Percentiles rank a stretch among this genome's conserved stretches.
Evolutionary conservation across 1,140 invertebrate genomes (phyloP).

Genomic region (Papilio xuthus): DNA sequence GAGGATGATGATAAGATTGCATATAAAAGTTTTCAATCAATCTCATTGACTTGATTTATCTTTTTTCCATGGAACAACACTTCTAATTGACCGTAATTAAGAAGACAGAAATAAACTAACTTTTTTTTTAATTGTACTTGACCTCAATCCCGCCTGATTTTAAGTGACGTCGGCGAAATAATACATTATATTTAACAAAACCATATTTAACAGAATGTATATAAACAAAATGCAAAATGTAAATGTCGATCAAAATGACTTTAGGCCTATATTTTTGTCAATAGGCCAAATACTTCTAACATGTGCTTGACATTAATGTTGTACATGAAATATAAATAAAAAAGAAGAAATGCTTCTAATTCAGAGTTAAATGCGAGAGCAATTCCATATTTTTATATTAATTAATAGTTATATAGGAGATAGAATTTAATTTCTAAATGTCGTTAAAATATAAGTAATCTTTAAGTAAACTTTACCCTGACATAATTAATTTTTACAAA

Average conservation of each 20-base stretch:
- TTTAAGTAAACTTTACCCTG: background rate
- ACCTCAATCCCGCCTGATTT: too few species aligned
- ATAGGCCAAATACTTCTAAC: background rate
- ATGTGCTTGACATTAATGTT: background rate
- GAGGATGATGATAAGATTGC: too few species aligned
- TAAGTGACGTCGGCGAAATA: too few species aligned
- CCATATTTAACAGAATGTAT: too few species aligned
- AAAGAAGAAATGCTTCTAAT: background rate
- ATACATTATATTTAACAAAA: too few species aligned
- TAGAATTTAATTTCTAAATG: too few species aligned
- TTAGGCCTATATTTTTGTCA: background rate
- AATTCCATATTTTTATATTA: background rate
- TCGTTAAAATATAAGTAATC: background rate
- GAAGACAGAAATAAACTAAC: background rate
- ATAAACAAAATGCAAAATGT: background rate
- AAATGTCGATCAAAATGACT: background rate
- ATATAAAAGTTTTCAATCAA: background rate
- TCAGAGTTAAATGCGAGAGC: background rate
- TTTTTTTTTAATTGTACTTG: background rate
- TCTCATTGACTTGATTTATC: background rate
- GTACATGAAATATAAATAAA: background rate
- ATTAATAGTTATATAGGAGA: background rate
- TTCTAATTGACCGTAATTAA: constrained; percentile 12
- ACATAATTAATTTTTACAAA: background rate
- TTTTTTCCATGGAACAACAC: background rate